Base-by-base conservation (phyloP, 23 tunicate genomes). In the Diplosoma virens region DNA sequence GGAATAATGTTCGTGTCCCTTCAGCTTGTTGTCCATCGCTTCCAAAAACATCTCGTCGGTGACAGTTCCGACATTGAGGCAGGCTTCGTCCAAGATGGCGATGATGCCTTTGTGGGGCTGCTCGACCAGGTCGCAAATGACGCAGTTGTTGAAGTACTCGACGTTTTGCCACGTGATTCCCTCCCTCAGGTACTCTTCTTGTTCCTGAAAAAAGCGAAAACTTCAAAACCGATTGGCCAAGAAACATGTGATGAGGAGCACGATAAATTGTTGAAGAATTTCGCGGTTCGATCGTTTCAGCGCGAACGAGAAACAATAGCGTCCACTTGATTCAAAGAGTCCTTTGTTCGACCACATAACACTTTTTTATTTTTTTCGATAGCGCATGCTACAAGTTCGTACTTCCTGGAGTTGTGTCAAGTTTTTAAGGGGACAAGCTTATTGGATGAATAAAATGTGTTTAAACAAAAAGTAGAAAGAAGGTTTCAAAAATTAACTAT, bases 131-230 rank as follows among this genome's bases (percentile, higher is more conserved):
- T 93, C 89, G 48, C 98, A 93, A 28, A 93, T 93, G 59, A 87
- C 59, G 34, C 82, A 68, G 64, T 93, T 93, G 94, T 93, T 93
- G 89, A 86, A 87, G 55, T 93, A 93, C 22, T 93, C 94, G 52
- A 93, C 72, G 45, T 93, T 80, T 33, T 86, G 89, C 98, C 98
- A 93, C 0, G 81, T 78, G 58, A 93, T 93, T 25, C 97, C 97
- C 65, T 92, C 97, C 37, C 86, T 76, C 7, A 80, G 67, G 78
- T 92, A 92, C 58, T 92, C 97, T 31, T 92, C 97, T 85, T 93
- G 93, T 71, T 93, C 98, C 89, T 87, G 50, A 30, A 65, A 32
- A 6, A 17, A 29, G 6, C 34, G 24, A 11, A 55, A 16, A 55
- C 6, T 55, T 55, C 63, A 55, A 55, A 16, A 55, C 6, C 63